Conservation (phyloP, 2,797 vertebrate species). For the Synanceia verrucosa region DNA sequence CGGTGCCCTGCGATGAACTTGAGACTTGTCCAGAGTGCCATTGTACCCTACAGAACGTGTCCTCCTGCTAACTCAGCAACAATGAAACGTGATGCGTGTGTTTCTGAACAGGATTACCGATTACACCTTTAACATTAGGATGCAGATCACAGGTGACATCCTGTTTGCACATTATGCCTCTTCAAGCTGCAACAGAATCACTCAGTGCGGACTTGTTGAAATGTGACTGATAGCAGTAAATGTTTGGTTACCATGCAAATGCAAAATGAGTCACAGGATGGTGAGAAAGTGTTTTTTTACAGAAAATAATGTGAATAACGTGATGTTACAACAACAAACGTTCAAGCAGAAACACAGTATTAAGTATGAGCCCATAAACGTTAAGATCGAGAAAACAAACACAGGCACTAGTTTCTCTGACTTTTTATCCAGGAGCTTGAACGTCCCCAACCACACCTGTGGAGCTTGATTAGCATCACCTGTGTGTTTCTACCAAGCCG, state of each 20-base stretch:
- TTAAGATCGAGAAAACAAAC: too few species aligned
- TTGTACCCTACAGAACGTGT: too few species aligned
- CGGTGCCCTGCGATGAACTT: too few species aligned
- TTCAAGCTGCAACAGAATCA: not conserved
- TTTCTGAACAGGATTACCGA: too few species aligned
- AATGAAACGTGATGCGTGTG: too few species aligned
- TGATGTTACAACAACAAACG: too few species aligned
- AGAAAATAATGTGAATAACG: too few species aligned
- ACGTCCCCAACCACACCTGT: not conserved
- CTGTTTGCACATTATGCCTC: not conserved
- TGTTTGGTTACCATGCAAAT: not conserved
- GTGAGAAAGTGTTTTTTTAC: too few species aligned
- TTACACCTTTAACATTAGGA: not conserved
- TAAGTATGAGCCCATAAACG: too few species aligned
- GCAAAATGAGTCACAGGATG: not conserved
- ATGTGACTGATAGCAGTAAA: not conserved
- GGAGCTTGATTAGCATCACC: conserved; percentile 54
- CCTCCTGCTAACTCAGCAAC: too few species aligned
- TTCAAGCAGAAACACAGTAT: not conserved
- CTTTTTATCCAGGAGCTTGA: not conserved
- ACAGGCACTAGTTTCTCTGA: too few species aligned
- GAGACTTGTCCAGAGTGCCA: too few species aligned
- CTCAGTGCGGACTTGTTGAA: not conserved
- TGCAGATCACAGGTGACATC: not conserved
- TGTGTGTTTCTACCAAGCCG: conserved; percentile 12